These are phyloP conservation scores for Gobio gobio DNA, from an alignment of 2,113 vertebrate genomes.

Conservation along the genomic window DNA sequence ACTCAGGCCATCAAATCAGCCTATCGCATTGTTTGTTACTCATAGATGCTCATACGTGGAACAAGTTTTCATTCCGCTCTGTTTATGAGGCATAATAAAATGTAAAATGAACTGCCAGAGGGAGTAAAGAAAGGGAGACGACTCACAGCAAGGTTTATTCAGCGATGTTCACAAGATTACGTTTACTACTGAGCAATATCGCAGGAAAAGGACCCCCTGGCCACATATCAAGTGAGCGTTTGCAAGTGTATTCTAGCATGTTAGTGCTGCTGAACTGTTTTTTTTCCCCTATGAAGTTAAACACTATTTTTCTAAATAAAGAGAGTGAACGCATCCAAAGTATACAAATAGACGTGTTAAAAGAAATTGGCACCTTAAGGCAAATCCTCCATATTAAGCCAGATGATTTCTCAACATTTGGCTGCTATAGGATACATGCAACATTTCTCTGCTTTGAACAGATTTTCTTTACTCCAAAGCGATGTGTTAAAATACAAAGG, in stretches of 20 bases:
- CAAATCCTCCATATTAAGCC: neutral
- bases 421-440: slow-evolving; percentile 23
- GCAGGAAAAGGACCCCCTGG: slow-evolving; percentile 10
- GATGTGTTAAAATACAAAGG: neutral
- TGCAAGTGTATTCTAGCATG: neutral
- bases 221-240: slow-evolving; percentile 21
- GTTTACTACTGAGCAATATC: slow-evolving; percentile 32
- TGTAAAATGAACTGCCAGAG: slow-evolving; percentile 43
- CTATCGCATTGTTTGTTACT: slow-evolving; percentile 38
- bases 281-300: neutral
- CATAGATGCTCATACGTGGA: slow-evolving; percentile 22
- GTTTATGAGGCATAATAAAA: slow-evolving; percentile 46
- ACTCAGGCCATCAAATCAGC: slow-evolving; percentile 31
- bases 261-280: neutral
- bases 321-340: neutral
- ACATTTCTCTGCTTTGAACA: slow-evolving; percentile 17
- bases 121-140: slow-evolving; percentile 14
- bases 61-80: slow-evolving; percentile 23
- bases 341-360: slow-evolving; percentile 13
- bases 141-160: slow-evolving; percentile 28
- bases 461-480: neutral
- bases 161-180: slow-evolving; percentile 22
- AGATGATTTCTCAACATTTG: neutral
- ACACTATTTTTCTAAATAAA: slow-evolving; percentile 17
- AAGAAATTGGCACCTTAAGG: slow-evolving; percentile 7